A percentile compares a stretch with the other conserved stretches of the same genome.
Evolutionary conservation across 2,113 vertebrate species (phyloP).

Genomic region (Connochaetes taurinus): DNA sequence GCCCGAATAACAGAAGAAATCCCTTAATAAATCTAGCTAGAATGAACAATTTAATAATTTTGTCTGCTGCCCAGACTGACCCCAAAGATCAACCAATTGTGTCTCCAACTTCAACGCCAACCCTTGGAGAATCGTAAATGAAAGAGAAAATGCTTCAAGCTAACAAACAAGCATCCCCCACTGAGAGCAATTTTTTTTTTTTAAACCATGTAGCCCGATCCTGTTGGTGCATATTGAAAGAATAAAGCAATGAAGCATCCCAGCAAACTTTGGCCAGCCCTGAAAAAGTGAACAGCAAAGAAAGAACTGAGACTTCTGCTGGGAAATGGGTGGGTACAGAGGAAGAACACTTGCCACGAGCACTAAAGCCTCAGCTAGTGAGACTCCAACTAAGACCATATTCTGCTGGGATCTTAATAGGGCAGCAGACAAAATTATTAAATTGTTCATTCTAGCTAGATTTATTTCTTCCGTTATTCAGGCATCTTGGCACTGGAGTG

Average conservation of each 20-base stretch:
- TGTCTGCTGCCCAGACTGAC: neutral
- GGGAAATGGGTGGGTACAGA: neutral
- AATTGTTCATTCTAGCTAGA: neutral
- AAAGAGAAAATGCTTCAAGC: neutral
- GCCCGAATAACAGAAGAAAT: neutral
- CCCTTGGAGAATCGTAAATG: neutral
- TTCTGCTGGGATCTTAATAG: neutral
- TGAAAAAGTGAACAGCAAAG: neutral
- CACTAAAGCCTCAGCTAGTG: neutral
- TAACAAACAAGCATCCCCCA: neutral
- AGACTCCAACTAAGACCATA: neutral
- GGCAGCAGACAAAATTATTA: neutral
- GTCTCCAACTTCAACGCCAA: neutral
- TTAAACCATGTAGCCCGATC: neutral
- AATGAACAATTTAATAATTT: neutral
- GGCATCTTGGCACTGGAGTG: neutral
- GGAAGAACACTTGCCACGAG: neutral
- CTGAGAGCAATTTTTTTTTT: neutral
- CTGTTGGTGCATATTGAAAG: neutral
- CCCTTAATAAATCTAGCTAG: neutral
- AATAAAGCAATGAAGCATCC: neutral
- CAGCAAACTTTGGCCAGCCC: neutral
- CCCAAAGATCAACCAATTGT: neutral
- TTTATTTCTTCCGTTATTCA: neutral
- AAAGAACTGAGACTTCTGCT: neutral